These are phyloP conservation scores for Dromas ardeola DNA, from an alignment of 2,113 vertebrate species.

Conservation along the genomic window DNA sequence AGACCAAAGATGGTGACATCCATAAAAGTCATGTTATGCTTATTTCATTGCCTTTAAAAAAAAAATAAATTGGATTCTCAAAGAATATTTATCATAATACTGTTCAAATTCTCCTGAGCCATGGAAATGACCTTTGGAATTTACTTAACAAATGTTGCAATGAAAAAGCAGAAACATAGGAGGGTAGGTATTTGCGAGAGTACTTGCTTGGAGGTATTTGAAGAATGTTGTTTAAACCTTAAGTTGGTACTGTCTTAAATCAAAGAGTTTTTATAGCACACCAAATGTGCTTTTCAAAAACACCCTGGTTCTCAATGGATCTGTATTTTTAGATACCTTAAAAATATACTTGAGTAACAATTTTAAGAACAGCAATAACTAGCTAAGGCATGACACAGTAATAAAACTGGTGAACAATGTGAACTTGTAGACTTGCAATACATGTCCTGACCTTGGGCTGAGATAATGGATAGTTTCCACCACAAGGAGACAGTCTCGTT, in stretches of 20 bases:
- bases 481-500: neutral
- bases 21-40: neutral
- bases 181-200: neutral
- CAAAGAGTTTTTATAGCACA: neutral
- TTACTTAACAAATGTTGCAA: neutral
- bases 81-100: neutral
- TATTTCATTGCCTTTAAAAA: neutral
- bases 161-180: neutral
- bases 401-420: neutral
- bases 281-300: neutral
- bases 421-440: neutral
- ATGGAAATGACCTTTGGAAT: neutral
- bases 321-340: neutral
- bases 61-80: neutral
- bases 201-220: neutral
- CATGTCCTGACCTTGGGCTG: neutral
- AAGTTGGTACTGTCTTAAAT: neutral
- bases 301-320: neutral
- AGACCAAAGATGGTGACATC: conserved; percentile 2
- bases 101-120: neutral
- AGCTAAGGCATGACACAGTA: neutral
- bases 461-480: neutral
- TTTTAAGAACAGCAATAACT: neutral
- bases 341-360: neutral
- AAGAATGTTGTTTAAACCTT: neutral